A percentile compares a stretch with the other conserved stretches of the same genome.
phyloP scores from a whole-genome alignment of 2,797 vertebrate species.

The Amazona ochrocephala region DNA sequence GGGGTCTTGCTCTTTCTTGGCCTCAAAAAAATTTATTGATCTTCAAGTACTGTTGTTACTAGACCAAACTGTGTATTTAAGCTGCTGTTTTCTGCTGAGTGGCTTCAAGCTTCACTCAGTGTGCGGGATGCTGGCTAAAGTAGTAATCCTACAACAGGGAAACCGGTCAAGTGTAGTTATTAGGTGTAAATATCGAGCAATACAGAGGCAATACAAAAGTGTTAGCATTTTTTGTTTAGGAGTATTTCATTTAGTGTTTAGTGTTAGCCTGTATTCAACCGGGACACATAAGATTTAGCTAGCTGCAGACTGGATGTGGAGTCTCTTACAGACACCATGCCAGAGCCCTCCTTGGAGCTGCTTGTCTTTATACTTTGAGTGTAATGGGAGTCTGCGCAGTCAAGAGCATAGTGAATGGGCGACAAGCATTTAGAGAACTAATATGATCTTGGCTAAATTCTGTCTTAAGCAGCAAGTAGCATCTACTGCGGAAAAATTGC shows the following conservation, averaged over 20 bases:
- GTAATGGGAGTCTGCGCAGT: rapidly evolving
- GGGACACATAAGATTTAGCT: no score
- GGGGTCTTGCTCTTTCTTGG: not conserved
- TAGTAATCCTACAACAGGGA: not conserved
- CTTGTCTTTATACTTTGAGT: not conserved
- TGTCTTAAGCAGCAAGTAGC: not conserved
- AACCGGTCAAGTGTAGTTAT: not conserved
- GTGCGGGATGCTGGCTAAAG: not conserved
- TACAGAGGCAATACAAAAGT: not conserved
- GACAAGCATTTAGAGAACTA: not conserved
- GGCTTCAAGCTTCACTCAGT: not conserved
- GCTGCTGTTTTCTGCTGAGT: not conserved
- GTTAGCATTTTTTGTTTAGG: not conserved
- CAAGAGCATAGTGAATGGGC: not conserved
- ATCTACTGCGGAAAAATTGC: not conserved
- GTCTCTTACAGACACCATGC: not conserved
- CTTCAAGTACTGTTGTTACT: not conserved
- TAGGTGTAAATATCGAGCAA: not conserved
- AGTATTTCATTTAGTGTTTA: not conserved
- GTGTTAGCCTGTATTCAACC: not conserved
- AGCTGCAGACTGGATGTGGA: rapidly evolving
- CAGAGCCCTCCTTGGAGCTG: not conserved
- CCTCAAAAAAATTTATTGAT: not conserved
- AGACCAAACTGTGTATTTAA: not conserved
- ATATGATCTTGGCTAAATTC: not conserved